These are phyloP conservation scores for Zapornia atra DNA, from an alignment of 2,113 vertebrate genomes.

Conservation along the genomic window DNA sequence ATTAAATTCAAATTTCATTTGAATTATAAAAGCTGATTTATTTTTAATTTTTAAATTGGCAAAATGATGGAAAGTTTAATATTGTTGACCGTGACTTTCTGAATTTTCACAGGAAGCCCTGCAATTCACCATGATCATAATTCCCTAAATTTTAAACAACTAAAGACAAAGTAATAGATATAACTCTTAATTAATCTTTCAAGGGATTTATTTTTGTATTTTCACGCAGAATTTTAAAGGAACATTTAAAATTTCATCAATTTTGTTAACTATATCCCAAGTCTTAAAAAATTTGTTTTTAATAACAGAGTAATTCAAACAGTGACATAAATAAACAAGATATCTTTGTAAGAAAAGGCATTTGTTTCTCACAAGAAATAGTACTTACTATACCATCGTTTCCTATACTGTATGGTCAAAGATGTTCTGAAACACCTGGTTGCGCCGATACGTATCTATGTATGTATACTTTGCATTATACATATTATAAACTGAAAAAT, in stretches of 20 bases:
- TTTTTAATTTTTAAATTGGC: background rate
- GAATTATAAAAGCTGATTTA: background rate
- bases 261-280: background rate
- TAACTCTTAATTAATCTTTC: background rate
- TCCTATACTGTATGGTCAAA: background rate
- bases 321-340: background rate
- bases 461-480: accelerated
- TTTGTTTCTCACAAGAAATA: background rate
- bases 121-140: background rate
- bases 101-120: background rate
- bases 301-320: background rate
- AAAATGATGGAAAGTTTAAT: background rate
- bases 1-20: background rate
- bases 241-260: background rate
- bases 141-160: background rate
- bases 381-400: background rate
- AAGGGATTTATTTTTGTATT: background rate
- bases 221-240: background rate
- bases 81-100: background rate
- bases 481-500: background rate
- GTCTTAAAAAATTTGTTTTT: background rate
- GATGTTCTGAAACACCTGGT: background rate
- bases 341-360: background rate
- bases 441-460: too few relatives aligned
- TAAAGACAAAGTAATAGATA: background rate